Percentiles rank a stretch among this genome's conserved stretches.
phyloP scores from a whole-genome alignment of 2,113 vertebrate genomes.

The Sitta europaea region DNA sequence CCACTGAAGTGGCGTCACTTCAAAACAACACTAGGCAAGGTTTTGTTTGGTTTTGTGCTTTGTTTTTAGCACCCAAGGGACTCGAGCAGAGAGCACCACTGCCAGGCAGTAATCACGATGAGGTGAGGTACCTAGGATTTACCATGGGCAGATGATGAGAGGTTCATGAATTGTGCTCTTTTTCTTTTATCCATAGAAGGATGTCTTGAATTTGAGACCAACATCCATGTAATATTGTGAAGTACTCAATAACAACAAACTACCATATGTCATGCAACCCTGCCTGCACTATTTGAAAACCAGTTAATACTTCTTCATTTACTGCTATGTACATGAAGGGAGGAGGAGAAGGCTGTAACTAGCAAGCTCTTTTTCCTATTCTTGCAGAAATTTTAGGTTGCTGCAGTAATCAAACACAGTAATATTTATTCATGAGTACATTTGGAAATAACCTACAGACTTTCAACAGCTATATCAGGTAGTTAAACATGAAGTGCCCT shows the following conservation, averaged over 20 bases:
- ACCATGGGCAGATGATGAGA: not conserved
- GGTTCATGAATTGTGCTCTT: not conserved
- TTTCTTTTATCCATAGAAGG: not conserved
- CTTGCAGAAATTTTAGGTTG: not conserved
- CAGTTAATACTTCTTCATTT: constrained; percentile 42
- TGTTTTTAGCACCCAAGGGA: constrained; percentile 34
- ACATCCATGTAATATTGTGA: not conserved
- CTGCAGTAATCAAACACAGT: not conserved
- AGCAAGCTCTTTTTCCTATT: not conserved
- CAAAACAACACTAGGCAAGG: constrained; percentile 68
- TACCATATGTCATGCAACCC: constrained; percentile 55
- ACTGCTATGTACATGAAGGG: not conserved
- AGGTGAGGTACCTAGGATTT: not conserved
- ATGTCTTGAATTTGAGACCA: not conserved
- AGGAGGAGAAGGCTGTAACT: not conserved
- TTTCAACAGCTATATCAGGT: not conserved
- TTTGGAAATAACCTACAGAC: not conserved
- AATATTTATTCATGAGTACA: not conserved
- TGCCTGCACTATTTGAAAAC: constrained; percentile 42
- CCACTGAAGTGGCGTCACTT: constrained; percentile 71
- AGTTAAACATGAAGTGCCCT: not conserved
- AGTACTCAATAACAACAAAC: constrained; percentile 36
- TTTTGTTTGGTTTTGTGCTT: constrained; percentile 65
- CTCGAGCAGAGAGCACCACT: not conserved
- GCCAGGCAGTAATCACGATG: not conserved